Evolutionary conservation across 2,113 vertebrate species (phyloP), one percentile per base, ranked within the genome.

Genomic region (Planiliza haematocheilus): DNA sequence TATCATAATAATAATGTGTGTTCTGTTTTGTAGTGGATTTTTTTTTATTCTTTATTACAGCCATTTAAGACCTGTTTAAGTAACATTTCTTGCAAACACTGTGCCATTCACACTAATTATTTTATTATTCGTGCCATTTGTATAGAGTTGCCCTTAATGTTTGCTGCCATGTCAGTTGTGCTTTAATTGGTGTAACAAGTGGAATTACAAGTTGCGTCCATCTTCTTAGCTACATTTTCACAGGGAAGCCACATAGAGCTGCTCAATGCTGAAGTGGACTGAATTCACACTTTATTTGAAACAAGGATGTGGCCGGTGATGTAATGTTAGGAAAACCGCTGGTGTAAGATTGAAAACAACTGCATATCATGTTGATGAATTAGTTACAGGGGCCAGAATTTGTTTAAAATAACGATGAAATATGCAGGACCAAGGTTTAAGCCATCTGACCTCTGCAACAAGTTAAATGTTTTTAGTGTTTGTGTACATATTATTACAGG

Each of bases 1-100:
- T 20, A 67, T 42, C 36, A 36, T 55, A 60, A 24, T 38, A 48
- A 42, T 58, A 11, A 49, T 48, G 45, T 49, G 30, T 45, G 24
- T 55, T 81, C 20, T 53, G 39, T 39, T 68, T 69, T 49, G 10
- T 7, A 10, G 24, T 61, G 55, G 9, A 12, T 39, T 43, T 51
- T 17, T 16, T 39, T 34, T 37, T 34, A 10, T 50, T 62, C 45
- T 16, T 43, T n/a, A n/a, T n/a, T n/a, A n/a, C n/a, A 39, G 12
- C 7, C 30, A 46, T 59, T 3, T 2, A 64, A 18, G 34, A 9
- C 24, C 30, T 59, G 4, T 37, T 10, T 58, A 49, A 49, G 21
- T 50, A 16, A 10, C 50, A 11, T 38, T 10, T 53, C 59, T 41
- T 18, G 37, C 13, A 21, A 45, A 45, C 51, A 12, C 20, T 53